Percentiles rank a stretch among this genome's conserved stretches.
These are phyloP conservation scores for Platynereis dumerilii DNA, from an alignment of 2,888 invertebrate genomes.

Conservation along the genomic window DNA sequence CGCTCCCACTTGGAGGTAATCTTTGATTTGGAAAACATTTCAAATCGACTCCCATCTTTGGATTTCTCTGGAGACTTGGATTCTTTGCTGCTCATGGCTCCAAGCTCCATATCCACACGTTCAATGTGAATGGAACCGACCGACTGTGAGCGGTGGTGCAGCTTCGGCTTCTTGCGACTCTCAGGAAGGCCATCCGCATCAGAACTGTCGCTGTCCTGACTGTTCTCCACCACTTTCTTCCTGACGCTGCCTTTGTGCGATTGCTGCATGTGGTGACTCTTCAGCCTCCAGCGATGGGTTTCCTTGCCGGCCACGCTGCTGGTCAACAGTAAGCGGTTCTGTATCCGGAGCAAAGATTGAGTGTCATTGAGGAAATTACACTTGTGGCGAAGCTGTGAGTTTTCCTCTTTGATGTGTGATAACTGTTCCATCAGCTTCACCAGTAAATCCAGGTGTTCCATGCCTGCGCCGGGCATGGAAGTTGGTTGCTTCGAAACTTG, in stretches of 20 bases:
- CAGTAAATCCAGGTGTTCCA: conserved; percentile 82
- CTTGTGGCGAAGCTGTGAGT: conserved; percentile 72
- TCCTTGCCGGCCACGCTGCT: neutral
- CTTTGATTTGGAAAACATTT: conserved; percentile 29
- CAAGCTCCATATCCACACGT: conserved; percentile 56
- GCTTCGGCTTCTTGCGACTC: conserved; percentile 11
- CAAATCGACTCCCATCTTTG: conserved; percentile 19
- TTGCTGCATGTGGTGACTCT: neutral
- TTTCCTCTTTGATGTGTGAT: conserved; percentile 75
- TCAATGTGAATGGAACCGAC: conserved; percentile 69
- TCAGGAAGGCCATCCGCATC: conserved; percentile 62
- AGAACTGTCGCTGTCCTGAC: conserved; percentile 25
- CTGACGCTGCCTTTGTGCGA: neutral
- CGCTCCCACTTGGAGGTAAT: conserved; percentile 79
- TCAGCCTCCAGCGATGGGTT: neutral
- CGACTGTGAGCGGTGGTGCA: conserved; percentile 72
- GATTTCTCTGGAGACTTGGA: conserved; percentile 10
- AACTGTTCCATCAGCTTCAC: conserved; percentile 80
- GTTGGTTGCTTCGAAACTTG: neutral
- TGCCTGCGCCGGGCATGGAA: conserved; percentile 51
- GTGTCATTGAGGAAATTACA: conserved; percentile 77
- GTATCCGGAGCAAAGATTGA: conserved; percentile 65
- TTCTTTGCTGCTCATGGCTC: conserved; percentile 2
- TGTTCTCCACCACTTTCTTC: neutral
- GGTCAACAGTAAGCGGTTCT: conserved; percentile 20